Evolutionary conservation across 1,140 invertebrate species (phyloP), one percentile per base, ranked within the genome.

Genomic region (Lutraria rhynchaena): DNA sequence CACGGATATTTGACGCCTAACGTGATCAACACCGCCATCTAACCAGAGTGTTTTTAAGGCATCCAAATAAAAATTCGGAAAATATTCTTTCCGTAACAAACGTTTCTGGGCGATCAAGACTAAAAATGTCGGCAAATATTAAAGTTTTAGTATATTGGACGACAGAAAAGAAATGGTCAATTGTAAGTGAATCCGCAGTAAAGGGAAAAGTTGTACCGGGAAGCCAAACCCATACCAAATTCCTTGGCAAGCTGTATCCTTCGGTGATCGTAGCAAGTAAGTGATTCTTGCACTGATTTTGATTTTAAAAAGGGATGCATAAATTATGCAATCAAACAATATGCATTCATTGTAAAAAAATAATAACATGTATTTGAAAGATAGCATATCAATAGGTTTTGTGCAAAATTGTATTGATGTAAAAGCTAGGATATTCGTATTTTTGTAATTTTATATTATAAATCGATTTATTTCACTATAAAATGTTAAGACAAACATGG

Each of bases 101-200:
- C n/a, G n/a, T n/a, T n/a, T n/a, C n/a, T n/a, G 63, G 33, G 37
- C 63, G 63, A 37, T 41, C 37, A 9, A 15, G 37, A 41, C 44
- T 5, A 67, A 41, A 67, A 4, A 67, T 67, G 63, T 31, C 63
- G 37, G 63, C 63, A 67, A 67, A 3, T 67, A n/a, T n/a, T n/a
- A 73, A 73, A 73, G n/a, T 73, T 29, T 22, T 73, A 29, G 69
- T 73, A 0, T 73, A 73, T 35, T 73, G 69, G 69, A 73, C 57
- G 5, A 57, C 53, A 51, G 69, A 73, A 73, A 73, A 29, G n/a
- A 57, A 37, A 37, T 9, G 19, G 49, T 57, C 57, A 29, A 29
- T 73, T 51, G 49, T 53, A n/a, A n/a, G n/a, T n/a, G 46, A 69
- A 69, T 69, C 65, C 44, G 65, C 65, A 31, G 41, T 69, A 29